These are phyloP conservation scores for Rotaria socialis DNA, from an alignment of 2,888 invertebrate genomes.

Conservation along the genomic window DNA sequence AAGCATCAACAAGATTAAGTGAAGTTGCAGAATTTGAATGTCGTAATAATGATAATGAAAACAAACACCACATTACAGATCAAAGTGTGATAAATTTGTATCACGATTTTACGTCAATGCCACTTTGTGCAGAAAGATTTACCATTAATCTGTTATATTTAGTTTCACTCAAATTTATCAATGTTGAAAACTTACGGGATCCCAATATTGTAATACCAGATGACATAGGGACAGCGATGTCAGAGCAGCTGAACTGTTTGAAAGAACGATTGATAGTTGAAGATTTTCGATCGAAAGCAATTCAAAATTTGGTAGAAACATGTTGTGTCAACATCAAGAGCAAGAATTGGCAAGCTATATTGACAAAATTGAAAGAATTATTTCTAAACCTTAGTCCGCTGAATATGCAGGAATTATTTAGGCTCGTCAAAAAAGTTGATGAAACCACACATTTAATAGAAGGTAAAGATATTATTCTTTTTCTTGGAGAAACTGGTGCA, in stretches of 20 bases:
- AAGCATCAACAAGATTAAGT: no score
- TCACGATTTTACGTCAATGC: neutral
- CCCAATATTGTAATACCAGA: neutral
- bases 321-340: neutral
- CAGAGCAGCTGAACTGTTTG: neutral
- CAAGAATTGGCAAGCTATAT: neutral
- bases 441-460: neutral
- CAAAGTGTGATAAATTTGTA: neutral
- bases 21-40: no score
- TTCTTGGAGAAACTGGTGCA: neutral
- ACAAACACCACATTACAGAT: neutral
- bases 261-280: neutral
- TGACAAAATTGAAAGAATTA: neutral
- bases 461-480: neutral
- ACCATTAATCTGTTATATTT: neutral
- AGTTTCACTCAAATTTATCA: neutral
- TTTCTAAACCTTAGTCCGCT: neutral
- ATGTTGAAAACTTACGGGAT: neutral
- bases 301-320: neutral
- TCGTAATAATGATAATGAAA: no score
- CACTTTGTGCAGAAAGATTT: neutral
- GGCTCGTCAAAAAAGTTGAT: neutral
- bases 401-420: neutral
- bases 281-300: neutral
- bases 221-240: neutral